Percentiles rank a stretch among this genome's conserved stretches.
These are phyloP conservation scores for Trachelus iudaicus DNA, from an alignment of 2,888 invertebrate species.

Conservation along the genomic window DNA sequence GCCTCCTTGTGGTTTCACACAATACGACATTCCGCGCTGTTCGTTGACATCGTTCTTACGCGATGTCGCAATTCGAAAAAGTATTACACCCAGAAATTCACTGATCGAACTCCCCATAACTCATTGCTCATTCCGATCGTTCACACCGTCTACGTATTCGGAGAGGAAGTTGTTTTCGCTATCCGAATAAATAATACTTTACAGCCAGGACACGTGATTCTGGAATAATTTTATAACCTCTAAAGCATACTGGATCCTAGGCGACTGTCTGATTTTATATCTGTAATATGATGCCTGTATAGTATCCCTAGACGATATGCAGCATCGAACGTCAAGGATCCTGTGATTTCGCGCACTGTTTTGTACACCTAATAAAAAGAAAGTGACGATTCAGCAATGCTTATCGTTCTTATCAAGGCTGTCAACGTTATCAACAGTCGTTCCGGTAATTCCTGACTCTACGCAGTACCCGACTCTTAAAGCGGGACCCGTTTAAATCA, in stretches of 20 bases:
- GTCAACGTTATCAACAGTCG: not conserved
- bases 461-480: not conserved
- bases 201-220: not conserved
- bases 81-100: not conserved
- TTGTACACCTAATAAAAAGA: not conserved
- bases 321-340: not conserved
- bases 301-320: not conserved
- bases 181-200: not conserved
- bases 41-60: not conserved
- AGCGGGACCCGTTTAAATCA: not conserved
- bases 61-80: conserved; percentile 3
- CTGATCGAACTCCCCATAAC: not conserved
- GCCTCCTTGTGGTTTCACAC: not conserved
- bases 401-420: not conserved
- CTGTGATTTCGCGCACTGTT: not conserved
- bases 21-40: conserved; percentile 5
- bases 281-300: too few species aligned
- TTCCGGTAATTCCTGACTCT: not conserved
- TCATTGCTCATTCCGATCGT: not conserved
- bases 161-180: not conserved
- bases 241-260: not conserved
- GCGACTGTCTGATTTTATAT: too few species aligned
- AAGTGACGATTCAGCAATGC: not conserved
- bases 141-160: not conserved
- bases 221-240: not conserved